Percentiles rank a stretch among this genome's conserved stretches.
Evolutionary conservation across 2,113 vertebrate genomes (phyloP).

Genomic region (Ovibos moschatus): DNA sequence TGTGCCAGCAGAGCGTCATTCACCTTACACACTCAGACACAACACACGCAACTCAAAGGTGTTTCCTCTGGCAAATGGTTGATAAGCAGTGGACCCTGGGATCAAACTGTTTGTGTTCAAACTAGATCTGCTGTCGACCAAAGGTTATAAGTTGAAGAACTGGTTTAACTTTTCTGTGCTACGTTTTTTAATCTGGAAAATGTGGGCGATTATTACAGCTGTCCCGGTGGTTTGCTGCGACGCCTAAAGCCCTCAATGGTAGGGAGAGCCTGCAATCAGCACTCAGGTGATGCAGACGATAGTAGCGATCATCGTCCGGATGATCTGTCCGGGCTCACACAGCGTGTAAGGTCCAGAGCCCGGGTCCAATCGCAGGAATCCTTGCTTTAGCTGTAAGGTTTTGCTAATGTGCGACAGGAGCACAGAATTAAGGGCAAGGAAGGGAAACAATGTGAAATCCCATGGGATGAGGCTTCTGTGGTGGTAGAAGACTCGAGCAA

Average conservation of each 20-base stretch:
- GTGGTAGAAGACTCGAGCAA: background rate
- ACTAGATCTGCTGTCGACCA: background rate
- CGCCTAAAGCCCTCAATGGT: background rate
- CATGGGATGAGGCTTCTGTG: background rate
- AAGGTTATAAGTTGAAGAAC: background rate
- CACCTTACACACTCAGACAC: background rate
- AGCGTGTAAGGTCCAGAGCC: background rate
- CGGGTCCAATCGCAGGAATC: fast-evolving
- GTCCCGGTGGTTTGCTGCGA: background rate
- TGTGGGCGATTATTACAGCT: background rate
- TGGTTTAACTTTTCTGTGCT: background rate
- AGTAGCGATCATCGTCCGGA: fast-evolving
- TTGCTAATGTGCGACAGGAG: background rate
- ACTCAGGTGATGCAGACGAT: too few relatives aligned
- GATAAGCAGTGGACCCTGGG: background rate
- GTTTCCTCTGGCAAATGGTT: background rate
- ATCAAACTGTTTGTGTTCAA: background rate
- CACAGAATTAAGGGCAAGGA: background rate
- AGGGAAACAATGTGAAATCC: constrained; percentile 20
- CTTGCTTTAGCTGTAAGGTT: background rate
- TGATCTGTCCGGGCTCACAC: background rate
- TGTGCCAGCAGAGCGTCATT: background rate
- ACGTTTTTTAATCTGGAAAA: background rate
- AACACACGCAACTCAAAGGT: fast-evolving
- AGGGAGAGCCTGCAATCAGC: background rate